A percentile compares a stretch with the other conserved stretches of the same genome.
Conservation (phyloP, 2,797 vertebrate species). For the Ctenochaetus hawaiiensis region DNA sequence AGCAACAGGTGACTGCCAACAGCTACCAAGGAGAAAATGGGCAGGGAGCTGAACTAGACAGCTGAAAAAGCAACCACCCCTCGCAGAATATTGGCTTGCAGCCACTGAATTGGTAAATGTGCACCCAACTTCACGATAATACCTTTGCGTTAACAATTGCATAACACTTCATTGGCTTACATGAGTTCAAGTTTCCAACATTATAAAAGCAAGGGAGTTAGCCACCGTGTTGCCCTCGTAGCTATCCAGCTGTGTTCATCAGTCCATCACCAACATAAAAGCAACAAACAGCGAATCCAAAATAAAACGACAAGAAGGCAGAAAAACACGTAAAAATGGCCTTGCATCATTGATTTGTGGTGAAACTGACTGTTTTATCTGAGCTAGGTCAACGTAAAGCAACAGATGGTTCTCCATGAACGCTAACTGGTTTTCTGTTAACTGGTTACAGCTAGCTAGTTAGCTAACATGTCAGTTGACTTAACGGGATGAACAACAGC, state of each 20-base stretch:
- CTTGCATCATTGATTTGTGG: not conserved
- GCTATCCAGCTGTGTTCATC: constrained; percentile 62
- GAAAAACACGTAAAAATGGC: not conserved
- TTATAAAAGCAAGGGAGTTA: constrained; percentile 24
- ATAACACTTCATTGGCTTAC: not conserved
- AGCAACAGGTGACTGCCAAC: constrained; percentile 73
- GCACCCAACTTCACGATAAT: not conserved
- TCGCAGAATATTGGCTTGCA: not conserved
- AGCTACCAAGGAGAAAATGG: constrained; percentile 28
- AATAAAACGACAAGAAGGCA: not conserved
- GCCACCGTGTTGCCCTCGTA: constrained; percentile 31
- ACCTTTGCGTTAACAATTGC: not conserved
- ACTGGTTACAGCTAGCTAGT: constrained; percentile 58
- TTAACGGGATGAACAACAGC: not conserved
- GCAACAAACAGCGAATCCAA: not conserved
- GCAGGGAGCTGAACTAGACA: constrained; percentile 27
- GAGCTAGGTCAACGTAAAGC: not conserved
- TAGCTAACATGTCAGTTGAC: constrained; percentile 54
- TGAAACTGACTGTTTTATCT: not conserved
- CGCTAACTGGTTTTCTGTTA: not conserved
- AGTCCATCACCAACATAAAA: constrained; percentile 40
- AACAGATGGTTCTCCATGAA: not conserved
- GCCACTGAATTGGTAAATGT: not conserved
- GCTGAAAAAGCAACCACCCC: constrained; percentile 38
- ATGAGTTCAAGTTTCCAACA: not conserved